These are phyloP conservation scores for Sebastes kiyomatsui DNA, from an alignment of 2,797 vertebrate species.

Conservation along the genomic window DNA sequence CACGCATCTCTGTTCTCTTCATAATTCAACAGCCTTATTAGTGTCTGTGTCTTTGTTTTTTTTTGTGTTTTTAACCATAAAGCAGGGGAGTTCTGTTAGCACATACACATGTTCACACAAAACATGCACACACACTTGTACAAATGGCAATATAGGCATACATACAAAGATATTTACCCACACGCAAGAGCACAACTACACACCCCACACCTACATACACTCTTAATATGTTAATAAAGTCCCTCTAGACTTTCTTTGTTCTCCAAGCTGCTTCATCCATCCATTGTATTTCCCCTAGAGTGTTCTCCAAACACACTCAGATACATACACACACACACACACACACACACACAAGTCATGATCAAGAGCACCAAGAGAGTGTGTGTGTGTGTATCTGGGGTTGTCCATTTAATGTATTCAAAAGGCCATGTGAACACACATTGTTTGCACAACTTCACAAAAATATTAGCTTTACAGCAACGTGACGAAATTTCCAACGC, in stretches of 20 bases:
- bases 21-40: conserved; percentile 70
- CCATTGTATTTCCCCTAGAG: conserved; percentile 56
- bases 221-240: conserved; percentile 75
- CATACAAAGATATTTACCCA: conserved; percentile 4
- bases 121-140: conserved; percentile 2
- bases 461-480: conserved; percentile 36
- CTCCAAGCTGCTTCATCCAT: conserved; percentile 58
- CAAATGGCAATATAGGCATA: conserved; percentile 18
- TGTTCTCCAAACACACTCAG: conserved; percentile 38
- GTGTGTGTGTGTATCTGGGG: not conserved
- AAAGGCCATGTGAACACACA: conserved; percentile 6
- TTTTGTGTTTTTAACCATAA: conserved; percentile 17
- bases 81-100: conserved; percentile 16
- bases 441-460: conserved; percentile 42
- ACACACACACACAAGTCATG: conserved; percentile 20
- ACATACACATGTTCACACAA: conserved; percentile 17
- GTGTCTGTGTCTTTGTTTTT: conserved; percentile 53
- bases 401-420: conserved; percentile 49
- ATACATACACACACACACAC: not conserved
- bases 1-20: conserved; percentile 47
- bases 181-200: conserved; percentile 5
- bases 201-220: conserved; percentile 43
- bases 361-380: conserved; percentile 28
- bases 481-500: conserved; percentile 52
- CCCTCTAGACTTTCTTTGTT: conserved; percentile 70